phyloP scores from a whole-genome alignment of 1,140 invertebrate genomes.

The Bombus turneri region DNA sequence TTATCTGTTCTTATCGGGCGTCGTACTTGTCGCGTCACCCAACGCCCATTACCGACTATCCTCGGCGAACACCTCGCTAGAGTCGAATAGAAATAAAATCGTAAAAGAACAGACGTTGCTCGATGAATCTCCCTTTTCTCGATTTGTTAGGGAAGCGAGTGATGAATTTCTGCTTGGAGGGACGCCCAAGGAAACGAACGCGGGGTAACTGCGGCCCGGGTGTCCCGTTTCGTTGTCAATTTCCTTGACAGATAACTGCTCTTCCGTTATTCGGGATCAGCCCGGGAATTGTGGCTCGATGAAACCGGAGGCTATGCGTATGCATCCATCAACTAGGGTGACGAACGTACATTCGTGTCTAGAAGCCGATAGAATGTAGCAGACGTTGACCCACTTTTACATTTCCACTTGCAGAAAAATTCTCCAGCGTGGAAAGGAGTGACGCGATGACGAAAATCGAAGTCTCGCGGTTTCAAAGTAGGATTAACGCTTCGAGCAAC shows the following conservation, averaged over 20 bases:
- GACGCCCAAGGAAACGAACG: slow-evolving; percentile 35
- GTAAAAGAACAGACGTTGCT: neutral
- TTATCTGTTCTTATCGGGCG: slow-evolving; percentile 49
- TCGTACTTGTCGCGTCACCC: slow-evolving; percentile 38
- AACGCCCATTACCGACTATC: neutral
- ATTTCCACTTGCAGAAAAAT: neutral
- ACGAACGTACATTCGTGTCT: neutral
- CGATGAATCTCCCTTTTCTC: neutral
- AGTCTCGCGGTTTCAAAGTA: neutral
- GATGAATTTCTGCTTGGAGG: slow-evolving; percentile 27
- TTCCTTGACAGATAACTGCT: slow-evolving; percentile 42
- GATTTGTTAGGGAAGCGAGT: neutral
- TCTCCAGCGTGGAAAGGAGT: neutral
- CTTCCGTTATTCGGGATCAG: slow-evolving; percentile 31
- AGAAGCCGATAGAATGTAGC: neutral
- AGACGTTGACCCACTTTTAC: slow-evolving; percentile 5
- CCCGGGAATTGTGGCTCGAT: neutral
- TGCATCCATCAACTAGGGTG: slow-evolving; percentile 3
- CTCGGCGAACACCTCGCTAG: neutral
- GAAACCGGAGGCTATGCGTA: neutral
- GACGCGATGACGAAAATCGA: neutral
- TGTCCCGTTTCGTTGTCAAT: slow-evolving; percentile 54
- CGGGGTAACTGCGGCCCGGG: neutral
- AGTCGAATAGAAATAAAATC: slow-evolving; percentile 9
- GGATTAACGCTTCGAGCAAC: neutral